A percentile compares a stretch with the other conserved stretches of the same genome.
Evolutionary conservation across 1,140 invertebrate species (phyloP).

Genomic region (Sesamia nonagrioides): DNA sequence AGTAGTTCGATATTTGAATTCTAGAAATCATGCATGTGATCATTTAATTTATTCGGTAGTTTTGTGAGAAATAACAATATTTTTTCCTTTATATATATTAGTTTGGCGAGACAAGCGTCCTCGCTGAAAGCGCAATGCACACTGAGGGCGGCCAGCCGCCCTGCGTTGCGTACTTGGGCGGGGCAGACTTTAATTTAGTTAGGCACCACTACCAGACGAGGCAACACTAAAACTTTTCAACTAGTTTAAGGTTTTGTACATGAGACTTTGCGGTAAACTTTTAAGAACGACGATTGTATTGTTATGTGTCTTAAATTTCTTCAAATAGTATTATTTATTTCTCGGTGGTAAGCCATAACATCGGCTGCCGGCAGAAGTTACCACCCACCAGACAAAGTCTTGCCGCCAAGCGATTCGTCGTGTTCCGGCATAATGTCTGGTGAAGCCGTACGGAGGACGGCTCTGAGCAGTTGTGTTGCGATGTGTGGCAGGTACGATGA

Average conservation of each 20-base stretch:
- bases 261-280: neutral
- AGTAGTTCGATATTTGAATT: conserved; percentile 27
- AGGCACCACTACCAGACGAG: neutral
- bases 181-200: conserved; percentile 59
- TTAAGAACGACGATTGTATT: neutral
- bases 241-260: neutral
- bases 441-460: too few species aligned
- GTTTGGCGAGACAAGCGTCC: conserved; percentile 34
- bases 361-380: too few species aligned
- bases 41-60: conserved; percentile 20
- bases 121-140: conserved; percentile 28
- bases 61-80: neutral
- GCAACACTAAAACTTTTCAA: neutral
- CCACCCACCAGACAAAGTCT: too few species aligned
- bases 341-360: too few species aligned
- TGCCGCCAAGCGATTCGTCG: too few species aligned
- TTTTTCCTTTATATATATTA: neutral
- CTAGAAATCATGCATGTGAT: neutral
- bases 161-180: conserved; percentile 44
- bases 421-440: too few species aligned
- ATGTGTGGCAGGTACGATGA: too few species aligned
- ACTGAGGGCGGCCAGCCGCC: conserved; percentile 46
- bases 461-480: too few species aligned
- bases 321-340: neutral
- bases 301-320: too few species aligned